Base-by-base conservation (phyloP, 2,888 invertebrate species). In the Teleogryllus oceanicus region DNA sequence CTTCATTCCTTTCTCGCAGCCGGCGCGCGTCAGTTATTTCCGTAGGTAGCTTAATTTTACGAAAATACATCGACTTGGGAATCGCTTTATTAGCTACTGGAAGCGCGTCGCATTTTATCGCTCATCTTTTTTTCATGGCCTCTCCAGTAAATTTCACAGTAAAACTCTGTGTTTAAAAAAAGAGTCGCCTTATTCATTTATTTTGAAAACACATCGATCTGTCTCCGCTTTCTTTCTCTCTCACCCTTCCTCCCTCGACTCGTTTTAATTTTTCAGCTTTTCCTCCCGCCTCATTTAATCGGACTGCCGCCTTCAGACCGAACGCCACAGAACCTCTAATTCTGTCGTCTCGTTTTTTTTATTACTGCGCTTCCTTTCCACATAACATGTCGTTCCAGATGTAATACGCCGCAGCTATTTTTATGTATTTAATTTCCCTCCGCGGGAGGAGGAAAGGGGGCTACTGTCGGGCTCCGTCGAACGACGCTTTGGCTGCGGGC, bases 11-110 rank as follows among this genome's bases (percentile, higher is more conserved):
- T 37, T 37, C 37, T 37, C 37, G 37, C 37, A 8, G 37, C 5
- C 8, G 8, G 37, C 37, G 37, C 8, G 37, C 37, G 37, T 37
- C 37, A 37, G 37, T 37, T 37, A 37, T 37, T 37, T 37, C 37
- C 37, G 37, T 8, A 37, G 37, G 37, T 37, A 37, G 37, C 37
- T 37, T 37, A 37, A 37, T 37, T 37, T 37, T 37, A 37, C 37
- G 37, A 37, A 37, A 37, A 37, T 37, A 37, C 37, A 37, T 37
- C 37, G 37, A 37, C 37, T 37, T 37, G 37, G 37, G n/a, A 62
- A 62, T 62, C n/a, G 62, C n/a, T 62, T 62, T 62, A 62, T 62
- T 62, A 62, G 62, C 62, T 62, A 62, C 62, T 62, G 62, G n/a
- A 62, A 62, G 8, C 16, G 37, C 37, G 37, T 37, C 37, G 37